Conservation (phyloP, 2,797 vertebrate genomes). For the Labroides dimidiatus region DNA sequence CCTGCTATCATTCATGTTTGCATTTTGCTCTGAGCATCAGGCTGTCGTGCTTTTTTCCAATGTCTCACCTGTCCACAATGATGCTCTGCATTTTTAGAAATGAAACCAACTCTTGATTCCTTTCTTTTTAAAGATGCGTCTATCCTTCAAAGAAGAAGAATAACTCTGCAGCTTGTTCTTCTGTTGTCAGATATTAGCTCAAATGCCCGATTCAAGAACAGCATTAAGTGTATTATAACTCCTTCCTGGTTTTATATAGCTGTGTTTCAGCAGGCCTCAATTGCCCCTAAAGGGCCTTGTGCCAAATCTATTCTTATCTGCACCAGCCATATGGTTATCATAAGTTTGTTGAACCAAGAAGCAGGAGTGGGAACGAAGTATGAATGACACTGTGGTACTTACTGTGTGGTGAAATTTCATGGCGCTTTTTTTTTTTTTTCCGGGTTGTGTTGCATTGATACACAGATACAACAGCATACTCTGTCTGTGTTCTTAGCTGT, state of each 20-base stretch:
- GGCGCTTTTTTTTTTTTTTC: not conserved
- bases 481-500: not conserved
- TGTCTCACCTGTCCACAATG: not conserved
- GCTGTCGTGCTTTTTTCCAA: not conserved
- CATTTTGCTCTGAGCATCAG: not conserved
- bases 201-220: not conserved
- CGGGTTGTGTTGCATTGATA: not conserved
- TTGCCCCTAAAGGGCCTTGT: not conserved
- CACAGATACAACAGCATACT: not conserved
- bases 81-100: not conserved
- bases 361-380: slow-evolving; percentile 23
- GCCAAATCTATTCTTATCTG: slow-evolving; percentile 46
- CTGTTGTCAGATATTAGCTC: not conserved
- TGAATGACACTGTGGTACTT: not conserved
- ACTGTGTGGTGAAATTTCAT: not conserved
- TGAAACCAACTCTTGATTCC: not conserved
- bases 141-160: not conserved
- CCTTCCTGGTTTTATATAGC: not conserved
- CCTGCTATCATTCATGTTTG: not conserved
- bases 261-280: slow-evolving; percentile 1
- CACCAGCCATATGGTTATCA: slow-evolving; percentile 45
- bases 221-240: too few species aligned
- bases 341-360: slow-evolving; percentile 17
- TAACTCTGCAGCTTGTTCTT: not conserved
- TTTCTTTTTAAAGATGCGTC: not conserved